Base-by-base conservation (phyloP, 2,797 vertebrate species). In the Caiman crocodilus region DNA sequence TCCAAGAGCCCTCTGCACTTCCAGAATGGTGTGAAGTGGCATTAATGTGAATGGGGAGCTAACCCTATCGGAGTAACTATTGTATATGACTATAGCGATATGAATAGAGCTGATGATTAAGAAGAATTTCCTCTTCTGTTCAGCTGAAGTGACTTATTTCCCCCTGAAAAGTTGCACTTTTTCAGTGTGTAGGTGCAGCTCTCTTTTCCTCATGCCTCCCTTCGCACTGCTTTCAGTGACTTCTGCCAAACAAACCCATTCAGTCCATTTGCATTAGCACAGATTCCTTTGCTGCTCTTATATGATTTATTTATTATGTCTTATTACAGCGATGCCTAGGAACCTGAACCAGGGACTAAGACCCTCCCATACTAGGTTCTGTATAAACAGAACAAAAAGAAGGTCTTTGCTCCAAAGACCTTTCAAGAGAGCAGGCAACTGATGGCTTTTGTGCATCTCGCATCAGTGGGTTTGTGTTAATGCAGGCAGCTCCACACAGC, bases 91-190 rank as follows among this genome's bases (percentile, higher is more conserved):
- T 50, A 50, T 50, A 10, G 3, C 42, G 10, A 50, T 50, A 50
- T 50, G 42, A 50, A 50, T 50, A 50, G 42, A 50, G 42, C 42
- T 50, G 42, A 50, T 50, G 42, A 10, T 50, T 50, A 50, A 50
- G 42, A 50, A 50, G 42, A 50, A 50, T 88, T 96, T 94, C 71
- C 25, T 87, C 25, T 58, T 74, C 77, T 11, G 64, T 94, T 88
- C 61, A 82, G 42, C 42, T 10, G 10, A 50, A 50, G 2, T 50
- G 42, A 50, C 10, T 50, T 50, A 50, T 50, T 50, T 50, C 42
- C 9, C 32, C 32, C 32, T 35, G 32, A 35, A 35, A 35, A 50
- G 42, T 50, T 50, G 42, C 18, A 83, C 58, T 71, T 83, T 77
- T 35, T 63, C 57, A 32, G 32, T 5, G 35, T 84, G 65, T 89